Evolutionary conservation across 2,888 invertebrate genomes (phyloP).

Genomic region (Nomada lathburiana): DNA sequence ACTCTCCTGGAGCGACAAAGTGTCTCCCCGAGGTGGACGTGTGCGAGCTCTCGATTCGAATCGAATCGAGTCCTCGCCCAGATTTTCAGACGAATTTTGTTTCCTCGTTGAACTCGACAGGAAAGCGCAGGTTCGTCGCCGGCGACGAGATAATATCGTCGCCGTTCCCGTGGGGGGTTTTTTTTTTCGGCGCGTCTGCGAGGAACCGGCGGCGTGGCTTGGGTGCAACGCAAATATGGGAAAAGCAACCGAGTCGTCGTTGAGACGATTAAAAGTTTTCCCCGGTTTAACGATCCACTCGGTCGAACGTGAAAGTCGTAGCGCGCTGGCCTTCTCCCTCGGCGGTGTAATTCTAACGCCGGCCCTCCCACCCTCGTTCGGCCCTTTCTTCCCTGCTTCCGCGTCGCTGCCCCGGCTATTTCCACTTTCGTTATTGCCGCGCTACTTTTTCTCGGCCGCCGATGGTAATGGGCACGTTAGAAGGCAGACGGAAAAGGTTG

Average conservation of each 20-base stretch:
- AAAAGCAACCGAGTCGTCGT: conserved; percentile 35
- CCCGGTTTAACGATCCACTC: conserved; percentile 63
- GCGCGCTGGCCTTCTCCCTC: conserved; percentile 1
- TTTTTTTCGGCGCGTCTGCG: conserved; percentile 26
- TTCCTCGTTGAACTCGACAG: not conserved
- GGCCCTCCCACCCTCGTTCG: conserved; percentile 9
- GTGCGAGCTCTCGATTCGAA: conserved; percentile 21
- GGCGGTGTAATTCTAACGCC: not conserved
- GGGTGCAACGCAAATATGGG: conserved; percentile 47
- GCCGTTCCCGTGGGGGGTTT: conserved; percentile 6
- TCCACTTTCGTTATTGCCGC: conserved; percentile 23
- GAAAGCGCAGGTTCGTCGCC: conserved; percentile 14
- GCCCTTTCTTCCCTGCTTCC: conserved; percentile 16
- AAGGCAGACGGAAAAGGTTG: conserved; percentile 12
- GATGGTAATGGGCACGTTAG: conserved; percentile 38
- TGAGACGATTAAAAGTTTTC: conserved; percentile 66
- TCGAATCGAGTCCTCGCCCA: not conserved
- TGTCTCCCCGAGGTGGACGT: not conserved
- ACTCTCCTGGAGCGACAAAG: no score
- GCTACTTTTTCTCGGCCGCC: conserved; percentile 34
- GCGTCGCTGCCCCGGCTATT: conserved; percentile 14
- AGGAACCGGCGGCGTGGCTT: conserved; percentile 42
- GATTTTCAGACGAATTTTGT: not conserved
- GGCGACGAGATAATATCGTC: conserved; percentile 53
- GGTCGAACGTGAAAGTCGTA: conserved; percentile 51